Evolutionary conservation across 2,888 invertebrate genomes (phyloP).

Genomic region (Harmothoe impar): DNA sequence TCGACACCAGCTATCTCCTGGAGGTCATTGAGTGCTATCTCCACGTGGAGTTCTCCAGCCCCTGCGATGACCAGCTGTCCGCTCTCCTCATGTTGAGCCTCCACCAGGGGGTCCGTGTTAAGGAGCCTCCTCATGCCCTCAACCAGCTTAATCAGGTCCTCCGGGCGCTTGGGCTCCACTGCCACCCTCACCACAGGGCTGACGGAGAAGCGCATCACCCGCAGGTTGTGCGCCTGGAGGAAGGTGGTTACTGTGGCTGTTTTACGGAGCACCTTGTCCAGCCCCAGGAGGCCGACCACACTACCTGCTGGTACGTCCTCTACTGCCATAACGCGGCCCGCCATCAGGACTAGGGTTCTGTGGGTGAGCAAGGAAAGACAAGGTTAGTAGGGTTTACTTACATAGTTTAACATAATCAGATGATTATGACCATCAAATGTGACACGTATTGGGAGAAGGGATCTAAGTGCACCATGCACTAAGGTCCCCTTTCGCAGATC

Average conservation of each 20-base stretch:
- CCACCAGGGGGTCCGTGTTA: slow-evolving; percentile 72
- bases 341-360: slow-evolving; percentile 71
- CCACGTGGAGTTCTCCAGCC: slow-evolving; percentile 73
- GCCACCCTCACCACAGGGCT: slow-evolving; percentile 72
- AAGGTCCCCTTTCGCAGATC: too few species aligned
- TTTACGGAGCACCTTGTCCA: slow-evolving; percentile 71
- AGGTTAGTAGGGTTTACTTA: neutral
- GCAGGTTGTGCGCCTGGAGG: slow-evolving; percentile 70
- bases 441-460: too few species aligned
- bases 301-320: slow-evolving; percentile 71
- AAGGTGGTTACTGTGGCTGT: slow-evolving; percentile 71
- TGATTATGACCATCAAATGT: too few species aligned
- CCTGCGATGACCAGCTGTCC: slow-evolving; percentile 72
- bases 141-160: slow-evolving; percentile 70
- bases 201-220: slow-evolving; percentile 68
- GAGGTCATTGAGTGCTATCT: slow-evolving; percentile 72
- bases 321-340: slow-evolving; percentile 62
- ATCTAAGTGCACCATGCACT: too few species aligned
- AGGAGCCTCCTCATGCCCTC: slow-evolving; percentile 71
- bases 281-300: slow-evolving; percentile 70
- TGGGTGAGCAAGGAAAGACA: neutral
- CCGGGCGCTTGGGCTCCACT: slow-evolving; percentile 67
- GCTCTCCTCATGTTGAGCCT: slow-evolving; percentile 65
- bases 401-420: neutral
- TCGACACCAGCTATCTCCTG: slow-evolving; percentile 70